phyloP scores from a whole-genome alignment of 1,140 invertebrate species.

The Thaumatotibia leucotreta region DNA sequence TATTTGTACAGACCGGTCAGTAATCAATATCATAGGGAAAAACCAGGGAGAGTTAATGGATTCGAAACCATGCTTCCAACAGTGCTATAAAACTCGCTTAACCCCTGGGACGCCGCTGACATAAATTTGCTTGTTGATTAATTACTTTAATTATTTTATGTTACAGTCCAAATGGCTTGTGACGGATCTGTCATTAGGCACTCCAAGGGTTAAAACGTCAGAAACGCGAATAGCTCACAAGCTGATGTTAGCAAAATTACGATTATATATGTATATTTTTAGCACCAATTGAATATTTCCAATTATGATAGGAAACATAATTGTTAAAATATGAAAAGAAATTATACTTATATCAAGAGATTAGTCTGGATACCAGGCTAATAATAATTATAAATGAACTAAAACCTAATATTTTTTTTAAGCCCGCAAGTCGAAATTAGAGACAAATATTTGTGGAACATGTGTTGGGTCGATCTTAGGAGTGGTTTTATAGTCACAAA shows the following conservation, averaged over 20 bases:
- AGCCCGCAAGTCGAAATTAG: slow-evolving; percentile 93
- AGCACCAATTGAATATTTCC: slow-evolving; percentile 5
- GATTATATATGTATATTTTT: neutral
- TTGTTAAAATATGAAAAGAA: neutral
- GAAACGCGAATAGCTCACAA: neutral
- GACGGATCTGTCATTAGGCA: no score
- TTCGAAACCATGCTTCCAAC: neutral
- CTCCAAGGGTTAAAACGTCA: neutral
- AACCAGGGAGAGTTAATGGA: neutral
- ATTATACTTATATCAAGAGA: neutral
- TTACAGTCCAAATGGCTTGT: no score
- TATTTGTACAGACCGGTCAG: no score
- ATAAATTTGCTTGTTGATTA: no score
- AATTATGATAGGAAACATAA: neutral
- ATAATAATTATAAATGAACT: slow-evolving; percentile 52
- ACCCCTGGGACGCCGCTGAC: no score
- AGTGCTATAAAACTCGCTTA: neutral
- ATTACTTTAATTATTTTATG: no score
- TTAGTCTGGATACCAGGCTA: slow-evolving; percentile 4
- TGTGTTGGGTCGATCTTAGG: slow-evolving; percentile 88
- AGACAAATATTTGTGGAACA: slow-evolving; percentile 96
- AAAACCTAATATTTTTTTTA: slow-evolving; percentile 65
- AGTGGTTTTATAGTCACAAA: slow-evolving; percentile 87
- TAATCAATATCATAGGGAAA: no score
- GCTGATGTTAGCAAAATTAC: neutral